Conservation (phyloP, 2,113 vertebrate genomes). For the Coryphaenoides rupestris region DNA sequence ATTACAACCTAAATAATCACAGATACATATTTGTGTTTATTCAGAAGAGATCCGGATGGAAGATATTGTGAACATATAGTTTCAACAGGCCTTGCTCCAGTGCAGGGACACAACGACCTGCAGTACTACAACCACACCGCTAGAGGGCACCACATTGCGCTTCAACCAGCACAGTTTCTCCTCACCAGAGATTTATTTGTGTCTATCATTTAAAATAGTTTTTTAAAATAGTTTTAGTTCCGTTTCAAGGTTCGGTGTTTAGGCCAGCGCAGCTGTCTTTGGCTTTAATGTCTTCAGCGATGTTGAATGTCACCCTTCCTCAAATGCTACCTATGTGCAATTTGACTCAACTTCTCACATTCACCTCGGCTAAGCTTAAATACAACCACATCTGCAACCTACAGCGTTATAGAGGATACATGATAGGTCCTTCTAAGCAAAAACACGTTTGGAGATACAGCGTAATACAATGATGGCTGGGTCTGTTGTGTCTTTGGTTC, state of each 20-base stretch:
- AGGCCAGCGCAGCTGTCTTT: background rate
- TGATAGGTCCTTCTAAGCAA: no score
- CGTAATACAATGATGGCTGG: no score
- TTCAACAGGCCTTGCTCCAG: background rate
- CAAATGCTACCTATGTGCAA: no score
- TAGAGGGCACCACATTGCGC: constrained; percentile 25
- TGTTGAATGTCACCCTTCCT: background rate
- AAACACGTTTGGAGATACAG: no score
- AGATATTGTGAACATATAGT: background rate
- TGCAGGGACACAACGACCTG: background rate
- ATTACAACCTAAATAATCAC: background rate
- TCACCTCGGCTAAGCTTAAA: background rate
- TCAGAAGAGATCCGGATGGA: background rate
- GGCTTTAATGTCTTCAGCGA: background rate
- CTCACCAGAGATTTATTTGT: background rate
- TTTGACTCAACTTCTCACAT: background rate
- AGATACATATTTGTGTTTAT: background rate
- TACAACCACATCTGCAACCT: no score
- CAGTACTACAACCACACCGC: constrained; percentile 20
- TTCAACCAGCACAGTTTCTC: background rate
- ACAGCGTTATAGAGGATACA: no score
- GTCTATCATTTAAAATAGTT: constrained; percentile 1
- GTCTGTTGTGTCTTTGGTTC: no score
- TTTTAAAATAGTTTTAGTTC: background rate
- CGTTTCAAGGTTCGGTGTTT: background rate